phyloP scores from a whole-genome alignment of 2,113 vertebrate species.

The Carassius carassius region DNA sequence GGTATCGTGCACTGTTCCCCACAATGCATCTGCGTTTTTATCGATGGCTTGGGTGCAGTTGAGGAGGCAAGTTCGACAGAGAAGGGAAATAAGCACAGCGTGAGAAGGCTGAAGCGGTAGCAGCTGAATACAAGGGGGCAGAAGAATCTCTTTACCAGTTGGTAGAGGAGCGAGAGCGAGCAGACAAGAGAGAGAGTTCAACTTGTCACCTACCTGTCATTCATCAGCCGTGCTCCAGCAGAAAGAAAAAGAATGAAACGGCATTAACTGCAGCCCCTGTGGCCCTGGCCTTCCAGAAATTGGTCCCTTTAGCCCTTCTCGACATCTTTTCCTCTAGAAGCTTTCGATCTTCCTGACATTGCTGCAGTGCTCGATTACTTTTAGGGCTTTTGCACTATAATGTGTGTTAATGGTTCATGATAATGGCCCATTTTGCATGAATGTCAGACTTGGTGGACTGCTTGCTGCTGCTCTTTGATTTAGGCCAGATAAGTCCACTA shows the following conservation, averaged over 20 bases:
- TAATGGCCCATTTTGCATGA: slow-evolving; percentile 49
- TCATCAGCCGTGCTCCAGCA: slow-evolving; percentile 24
- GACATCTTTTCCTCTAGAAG: slow-evolving; percentile 10
- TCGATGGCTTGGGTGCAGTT: neutral
- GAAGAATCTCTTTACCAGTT: slow-evolving; percentile 30
- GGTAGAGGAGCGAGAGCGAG: slow-evolving; percentile 17
- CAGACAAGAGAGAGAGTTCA: slow-evolving; percentile 36
- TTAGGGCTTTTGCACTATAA: slow-evolving; percentile 38
- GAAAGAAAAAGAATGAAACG: slow-evolving; percentile 1
- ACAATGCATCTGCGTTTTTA: slow-evolving; percentile 19
- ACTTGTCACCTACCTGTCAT: slow-evolving; percentile 38
- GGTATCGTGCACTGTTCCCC: neutral
- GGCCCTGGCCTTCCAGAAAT: slow-evolving; percentile 21
- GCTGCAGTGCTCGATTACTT: slow-evolving; percentile 33
- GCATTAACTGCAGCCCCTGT: neutral
- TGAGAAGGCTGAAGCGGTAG: neutral
- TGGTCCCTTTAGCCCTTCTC: neutral
- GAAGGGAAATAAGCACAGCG: slow-evolving; percentile 26
- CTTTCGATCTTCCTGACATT: neutral
- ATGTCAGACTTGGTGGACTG: slow-evolving; percentile 1
- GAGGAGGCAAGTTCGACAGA: neutral
- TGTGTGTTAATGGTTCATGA: slow-evolving; percentile 51
- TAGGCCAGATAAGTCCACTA: slow-evolving; percentile 36
- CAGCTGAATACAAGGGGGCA: slow-evolving; percentile 26
- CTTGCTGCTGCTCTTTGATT: slow-evolving; percentile 40